Base-by-base conservation (phyloP, 2,888 invertebrate species). In the Microctonus hyperodae region DNA sequence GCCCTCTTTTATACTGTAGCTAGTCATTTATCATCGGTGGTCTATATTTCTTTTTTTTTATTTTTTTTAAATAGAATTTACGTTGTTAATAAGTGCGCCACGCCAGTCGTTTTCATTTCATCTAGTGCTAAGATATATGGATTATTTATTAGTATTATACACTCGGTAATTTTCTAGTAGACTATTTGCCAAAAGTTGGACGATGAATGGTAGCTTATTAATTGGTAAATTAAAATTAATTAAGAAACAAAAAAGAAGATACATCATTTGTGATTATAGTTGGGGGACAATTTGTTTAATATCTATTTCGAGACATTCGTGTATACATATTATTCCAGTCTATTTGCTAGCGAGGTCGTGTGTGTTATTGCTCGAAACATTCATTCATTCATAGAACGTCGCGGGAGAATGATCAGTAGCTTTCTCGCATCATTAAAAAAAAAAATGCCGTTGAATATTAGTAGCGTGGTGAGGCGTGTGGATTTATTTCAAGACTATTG, bases 251-350 rank as follows among this genome's bases (percentile, higher is more conserved):
- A 51, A 23, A 22, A 11, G n/a, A 10, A 51, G 22, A 11, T 22
- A 13, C 13, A 5, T 20, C 20, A 11, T 23, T 5, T n/a, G 25
- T n/a, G 4, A 13, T n/a, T n/a, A n/a, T n/a, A 37, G 4, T 37
- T 4, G 4, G 13, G 4, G 13, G 16, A 44, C 44, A 16, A 16
- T 44, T 16, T 16, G n/a, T n/a, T 37, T 4, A 37, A 37, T 13
- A 37, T 37, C n/a, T 37, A 37, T 37, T 37, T n/a, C 13, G 37
- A n/a, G n/a, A n/a, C 37, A 58, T 67, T 68, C n/a, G n/a, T n/a
- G n/a, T n/a, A n/a, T n/a, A n/a, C 64, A 69, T 72, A 72, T 74
- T 73, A 73, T 74, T 74, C 74, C 73, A 73, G 69, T 71, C 74
- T 74, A 74, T 72, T 73, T 73, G 73, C 66, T 69, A 72, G 74